Evolutionary conservation across 2,113 vertebrate species (phyloP).

Genomic region (Danio rerio): DNA sequence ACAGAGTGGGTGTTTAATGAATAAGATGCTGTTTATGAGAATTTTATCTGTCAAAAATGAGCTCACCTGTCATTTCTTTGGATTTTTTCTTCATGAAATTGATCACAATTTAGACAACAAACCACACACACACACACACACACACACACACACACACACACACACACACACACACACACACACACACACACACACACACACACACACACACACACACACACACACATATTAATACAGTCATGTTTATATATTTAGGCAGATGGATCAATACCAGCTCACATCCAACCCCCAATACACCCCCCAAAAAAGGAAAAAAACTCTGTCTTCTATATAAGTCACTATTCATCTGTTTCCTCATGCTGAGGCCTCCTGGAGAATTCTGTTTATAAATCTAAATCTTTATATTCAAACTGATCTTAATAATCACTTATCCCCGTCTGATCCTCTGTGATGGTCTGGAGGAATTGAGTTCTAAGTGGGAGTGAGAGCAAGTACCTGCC

Average conservation of each 20-base stretch:
- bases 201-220: background rate
- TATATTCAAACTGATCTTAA: slow-evolving; percentile 8
- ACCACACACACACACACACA: background rate
- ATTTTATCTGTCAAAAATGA: background rate
- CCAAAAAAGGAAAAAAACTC: background rate
- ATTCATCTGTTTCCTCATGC: background rate
- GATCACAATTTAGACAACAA: background rate
- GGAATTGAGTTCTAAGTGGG: slow-evolving; percentile 27
- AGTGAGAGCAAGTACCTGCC: slow-evolving; percentile 54
- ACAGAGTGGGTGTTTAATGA: background rate
- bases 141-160: background rate
- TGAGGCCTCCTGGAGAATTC: background rate
- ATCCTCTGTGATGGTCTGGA: slow-evolving; percentile 8
- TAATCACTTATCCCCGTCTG: slow-evolving; percentile 8
- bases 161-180: no score
- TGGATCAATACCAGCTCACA: slow-evolving; percentile 17
- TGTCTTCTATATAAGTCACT: background rate
- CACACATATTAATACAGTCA: background rate
- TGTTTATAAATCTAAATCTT: slow-evolving; percentile 17
- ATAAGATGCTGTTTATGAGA: background rate
- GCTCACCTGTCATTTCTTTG: background rate
- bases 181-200: background rate
- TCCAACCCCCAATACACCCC: background rate
- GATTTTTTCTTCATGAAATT: background rate
- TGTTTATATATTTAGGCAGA: slow-evolving; percentile 14